Percentiles rank a stretch among this genome's conserved stretches.
phyloP scores from a whole-genome alignment of 2,113 vertebrate genomes.

The Fregetta grallaria region DNA sequence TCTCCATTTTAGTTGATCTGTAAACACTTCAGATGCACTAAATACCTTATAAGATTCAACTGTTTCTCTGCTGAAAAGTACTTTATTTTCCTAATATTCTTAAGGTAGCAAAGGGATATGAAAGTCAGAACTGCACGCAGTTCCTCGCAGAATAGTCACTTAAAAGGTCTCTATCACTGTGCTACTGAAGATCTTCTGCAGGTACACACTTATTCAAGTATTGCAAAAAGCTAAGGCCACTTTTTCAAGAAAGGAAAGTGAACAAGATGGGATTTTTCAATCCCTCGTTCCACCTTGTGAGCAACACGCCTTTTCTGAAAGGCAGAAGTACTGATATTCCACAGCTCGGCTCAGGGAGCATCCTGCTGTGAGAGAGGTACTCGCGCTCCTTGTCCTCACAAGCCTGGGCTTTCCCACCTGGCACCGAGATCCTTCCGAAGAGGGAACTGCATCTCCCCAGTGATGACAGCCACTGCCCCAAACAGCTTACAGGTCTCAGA shows the following conservation, averaged over 20 bases:
- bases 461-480: background rate
- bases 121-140: constrained; percentile 56
- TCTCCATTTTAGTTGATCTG: constrained; percentile 72
- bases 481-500: constrained; percentile 46
- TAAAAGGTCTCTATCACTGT: constrained; percentile 72
- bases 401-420: constrained; percentile 52
- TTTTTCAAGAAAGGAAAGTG: constrained; percentile 80
- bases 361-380: constrained; percentile 41
- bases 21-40: constrained; percentile 79
- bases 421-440: constrained; percentile 39
- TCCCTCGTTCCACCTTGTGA: constrained; percentile 63
- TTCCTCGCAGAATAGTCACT: constrained; percentile 67
- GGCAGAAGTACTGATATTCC: constrained; percentile 33
- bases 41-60: constrained; percentile 70
- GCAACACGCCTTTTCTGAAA: constrained; percentile 65
- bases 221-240: constrained; percentile 87
- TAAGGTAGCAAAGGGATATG: constrained; percentile 76
- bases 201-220: constrained; percentile 82
- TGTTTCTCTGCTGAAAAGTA: constrained; percentile 71
- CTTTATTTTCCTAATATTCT: constrained; percentile 68
- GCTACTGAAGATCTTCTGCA: constrained; percentile 75
- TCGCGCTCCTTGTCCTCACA: constrained; percentile 17
- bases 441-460: constrained; percentile 36
- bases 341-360: constrained; percentile 50
- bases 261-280: constrained; percentile 69